These are phyloP conservation scores for Protonemura montana DNA, from an alignment of 2,888 invertebrate genomes.

Conservation along the genomic window DNA sequence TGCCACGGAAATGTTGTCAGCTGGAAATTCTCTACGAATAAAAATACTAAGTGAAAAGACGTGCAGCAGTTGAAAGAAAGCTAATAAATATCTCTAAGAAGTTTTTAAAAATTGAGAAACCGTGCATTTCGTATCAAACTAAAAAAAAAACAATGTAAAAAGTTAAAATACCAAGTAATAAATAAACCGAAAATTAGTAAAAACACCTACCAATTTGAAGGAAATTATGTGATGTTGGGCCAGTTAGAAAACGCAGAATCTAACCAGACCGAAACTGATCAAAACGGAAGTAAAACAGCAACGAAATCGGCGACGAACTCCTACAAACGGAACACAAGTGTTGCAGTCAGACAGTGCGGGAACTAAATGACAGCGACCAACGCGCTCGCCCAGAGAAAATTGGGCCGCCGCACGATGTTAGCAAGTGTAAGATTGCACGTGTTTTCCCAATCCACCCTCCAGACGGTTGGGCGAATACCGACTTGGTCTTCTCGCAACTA, in stretches of 20 bases:
- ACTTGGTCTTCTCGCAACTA: no score
- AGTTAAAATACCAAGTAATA: slow-evolving; percentile 9
- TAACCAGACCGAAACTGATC: slow-evolving; percentile 52
- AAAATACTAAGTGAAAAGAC: not conserved
- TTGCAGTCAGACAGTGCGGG: slow-evolving; percentile 69
- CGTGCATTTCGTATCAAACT: not conserved
- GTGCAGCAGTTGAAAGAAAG: not conserved
- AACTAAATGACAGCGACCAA: slow-evolving; percentile 62
- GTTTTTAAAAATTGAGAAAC: not conserved
- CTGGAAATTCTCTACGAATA: not conserved
- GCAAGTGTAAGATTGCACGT: slow-evolving; percentile 43
- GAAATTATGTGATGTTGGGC: slow-evolving; percentile 50
- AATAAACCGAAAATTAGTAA: slow-evolving; percentile 39
- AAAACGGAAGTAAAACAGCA: slow-evolving; percentile 60
- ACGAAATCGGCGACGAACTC: slow-evolving; percentile 58
- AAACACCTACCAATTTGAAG: slow-evolving; percentile 51
- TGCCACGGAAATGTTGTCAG: not conserved
- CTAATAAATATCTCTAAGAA: not conserved
- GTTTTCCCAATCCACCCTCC: not conserved
- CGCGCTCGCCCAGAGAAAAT: slow-evolving; percentile 36
- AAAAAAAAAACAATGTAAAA: slow-evolving; percentile 18
- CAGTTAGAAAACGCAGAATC: slow-evolving; percentile 50
- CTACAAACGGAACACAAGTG: slow-evolving; percentile 69
- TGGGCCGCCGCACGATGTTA: slow-evolving; percentile 40
- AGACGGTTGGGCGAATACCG: no score